Evolutionary conservation across 2,113 vertebrate genomes (phyloP), one percentile per base, ranked within the genome.

Genomic region (Lepidothrix coronata): DNA sequence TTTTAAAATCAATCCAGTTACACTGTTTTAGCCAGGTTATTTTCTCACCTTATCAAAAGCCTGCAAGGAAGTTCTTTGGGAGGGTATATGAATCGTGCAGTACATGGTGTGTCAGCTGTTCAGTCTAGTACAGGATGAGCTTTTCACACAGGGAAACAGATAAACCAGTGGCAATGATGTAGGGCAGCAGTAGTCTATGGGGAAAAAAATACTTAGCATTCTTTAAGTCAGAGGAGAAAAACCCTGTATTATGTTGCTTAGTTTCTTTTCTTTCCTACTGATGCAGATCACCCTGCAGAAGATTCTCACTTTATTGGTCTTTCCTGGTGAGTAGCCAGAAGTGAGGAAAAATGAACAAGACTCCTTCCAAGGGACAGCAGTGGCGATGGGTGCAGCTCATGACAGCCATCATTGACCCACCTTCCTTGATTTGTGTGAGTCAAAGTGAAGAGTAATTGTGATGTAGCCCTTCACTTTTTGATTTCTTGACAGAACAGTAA

Each of bases 401-500:
- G 74, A 55, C 27, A 91, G 35, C 37, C 59, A 28, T 15, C 44
- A 28, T 8, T 88, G 55, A 65, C 39, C 23, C 23, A 19, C 59
- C 76, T 12, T 48, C 66, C 44, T 72, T 85, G 33, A 39, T 79
- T 87, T 82, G 66, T 62, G 37, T 22, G 49, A 93, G 65, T 77
- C 63, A 58, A 89, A 78, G 37, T 20, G 68, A 91, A 87, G 67
- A 19, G 37, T 33, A 72, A 76, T 22, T 78, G 67, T 62, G 74
- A 73, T 51, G 44, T 39, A 93, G 87, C 41, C 44, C 35, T 72
- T 94, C 65, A 63, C 71, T 31, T 84, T 84, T 94, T 2, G 2
- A 44, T 87, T 91, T 63, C 77, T 85, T 88, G 70, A 91, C 68
- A 75, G 68, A 91, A 89, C 35, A 95, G 59, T 78, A 79, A 71